phyloP scores from a whole-genome alignment of 1,140 invertebrate species.

The Cydia splendana region DNA sequence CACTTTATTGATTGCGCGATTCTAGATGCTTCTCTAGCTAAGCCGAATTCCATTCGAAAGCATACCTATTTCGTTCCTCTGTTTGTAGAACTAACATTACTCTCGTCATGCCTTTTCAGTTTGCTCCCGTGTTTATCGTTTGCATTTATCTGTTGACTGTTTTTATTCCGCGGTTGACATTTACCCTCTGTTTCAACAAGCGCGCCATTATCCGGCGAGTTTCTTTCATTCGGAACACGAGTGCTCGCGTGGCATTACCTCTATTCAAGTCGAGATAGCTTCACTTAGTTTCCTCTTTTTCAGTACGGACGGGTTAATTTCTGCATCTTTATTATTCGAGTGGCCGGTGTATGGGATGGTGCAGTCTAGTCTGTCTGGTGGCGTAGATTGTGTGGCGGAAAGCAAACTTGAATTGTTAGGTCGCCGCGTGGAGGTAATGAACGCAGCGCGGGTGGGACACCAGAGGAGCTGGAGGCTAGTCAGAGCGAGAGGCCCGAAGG shows the following conservation, averaged over 20 bases:
- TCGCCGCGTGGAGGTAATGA: slow-evolving; percentile 75
- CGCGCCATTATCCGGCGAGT: slow-evolving; percentile 62
- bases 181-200: slow-evolving; percentile 75
- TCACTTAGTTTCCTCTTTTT: slow-evolving; percentile 79
- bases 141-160: slow-evolving; percentile 79
- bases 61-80: slow-evolving; percentile 34
- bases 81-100: slow-evolving; percentile 60
- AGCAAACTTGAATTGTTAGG: slow-evolving; percentile 79
- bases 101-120: slow-evolving; percentile 66
- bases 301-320: slow-evolving; percentile 75
- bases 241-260: slow-evolving; percentile 73
- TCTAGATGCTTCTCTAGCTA: slow-evolving; percentile 34
- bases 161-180: slow-evolving; percentile 78
- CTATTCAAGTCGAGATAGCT: slow-evolving; percentile 77
- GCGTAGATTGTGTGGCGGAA: slow-evolving; percentile 76
- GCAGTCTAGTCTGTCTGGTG: slow-evolving; percentile 69
- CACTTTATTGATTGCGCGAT: slow-evolving; percentile 66
- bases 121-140: slow-evolving; percentile 75
- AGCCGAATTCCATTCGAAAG: slow-evolving; percentile 31
- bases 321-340: slow-evolving; percentile 79
- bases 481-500: slow-evolving; percentile 59
- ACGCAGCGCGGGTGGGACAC: slow-evolving; percentile 73
- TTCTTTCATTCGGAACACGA: slow-evolving; percentile 75
- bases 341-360: slow-evolving; percentile 62
- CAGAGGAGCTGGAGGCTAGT: slow-evolving; percentile 66